These are phyloP conservation scores for Syngnathus typhle DNA, from an alignment of 2,113 vertebrate species.

Conservation along the genomic window DNA sequence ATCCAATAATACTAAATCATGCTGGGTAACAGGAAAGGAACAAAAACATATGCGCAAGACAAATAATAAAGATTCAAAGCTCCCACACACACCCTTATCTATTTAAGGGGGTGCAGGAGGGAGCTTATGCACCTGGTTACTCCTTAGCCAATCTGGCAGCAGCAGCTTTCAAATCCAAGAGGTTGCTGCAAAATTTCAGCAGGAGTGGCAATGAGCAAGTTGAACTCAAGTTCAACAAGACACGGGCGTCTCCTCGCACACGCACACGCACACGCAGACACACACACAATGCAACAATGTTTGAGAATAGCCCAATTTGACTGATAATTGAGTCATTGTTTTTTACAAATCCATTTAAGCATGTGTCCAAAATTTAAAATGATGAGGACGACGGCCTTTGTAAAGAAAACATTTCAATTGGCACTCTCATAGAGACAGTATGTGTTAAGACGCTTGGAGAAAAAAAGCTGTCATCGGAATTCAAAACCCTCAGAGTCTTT, in stretches of 20 bases:
- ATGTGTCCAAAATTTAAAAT: not conserved
- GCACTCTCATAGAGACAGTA: not conserved
- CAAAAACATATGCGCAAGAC: not conserved
- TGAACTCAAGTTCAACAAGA: constrained; percentile 38
- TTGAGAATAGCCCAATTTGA: not conserved
- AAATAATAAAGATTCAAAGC: not conserved
- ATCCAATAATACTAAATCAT: not conserved
- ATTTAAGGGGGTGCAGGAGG: not conserved
- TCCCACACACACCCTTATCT: not conserved
- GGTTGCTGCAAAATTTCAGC: constrained; percentile 30
- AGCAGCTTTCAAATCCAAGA: constrained; percentile 36
- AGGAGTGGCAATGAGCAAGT: constrained; percentile 9
- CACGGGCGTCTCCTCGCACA: constrained; percentile 8
- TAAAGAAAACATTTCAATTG: not conserved
- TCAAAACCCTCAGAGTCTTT: constrained; percentile 10
- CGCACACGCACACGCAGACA: not conserved
- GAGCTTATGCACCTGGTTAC: constrained; percentile 10
- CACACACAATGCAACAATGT: not conserved
- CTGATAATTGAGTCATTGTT: not conserved
- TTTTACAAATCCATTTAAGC: not conserved
- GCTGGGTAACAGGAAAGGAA: not conserved
- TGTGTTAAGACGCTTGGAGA: constrained; percentile 2
- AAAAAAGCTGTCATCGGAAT: constrained; percentile 22
- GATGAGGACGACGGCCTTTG: not conserved
- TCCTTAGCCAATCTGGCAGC: constrained; percentile 10